Evolutionary conservation across 2,888 invertebrate species (phyloP).

Genomic region (Toxonevra muliebris): DNA sequence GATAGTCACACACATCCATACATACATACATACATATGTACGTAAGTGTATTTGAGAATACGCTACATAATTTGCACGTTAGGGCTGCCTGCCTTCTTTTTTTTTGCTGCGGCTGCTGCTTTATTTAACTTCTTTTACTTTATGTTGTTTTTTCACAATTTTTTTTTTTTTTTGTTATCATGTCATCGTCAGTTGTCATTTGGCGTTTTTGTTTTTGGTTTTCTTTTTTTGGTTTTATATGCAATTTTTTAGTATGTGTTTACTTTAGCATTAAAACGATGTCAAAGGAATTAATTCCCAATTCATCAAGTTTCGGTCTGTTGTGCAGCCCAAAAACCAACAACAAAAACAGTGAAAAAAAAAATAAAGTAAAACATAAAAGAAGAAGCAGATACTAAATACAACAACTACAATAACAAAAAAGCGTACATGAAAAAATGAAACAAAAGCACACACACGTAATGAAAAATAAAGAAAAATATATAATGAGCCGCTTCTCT

Average conservation of each 20-base stretch:
- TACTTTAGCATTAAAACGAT: slow-evolving; percentile 49
- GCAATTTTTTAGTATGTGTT: slow-evolving; percentile 35
- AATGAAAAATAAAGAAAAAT: not conserved
- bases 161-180: not conserved
- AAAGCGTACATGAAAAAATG: not conserved
- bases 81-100: not conserved
- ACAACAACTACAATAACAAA: not conserved
- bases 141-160: slow-evolving; percentile 1
- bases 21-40: slow-evolving; percentile 10
- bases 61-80: slow-evolving; percentile 26
- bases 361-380: not conserved
- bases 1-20: slow-evolving; percentile 1
- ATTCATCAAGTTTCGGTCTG: slow-evolving; percentile 63
- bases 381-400: slow-evolving; percentile 35
- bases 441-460: too few relatives aligned
- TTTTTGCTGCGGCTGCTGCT: not conserved
- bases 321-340: slow-evolving; percentile 17
- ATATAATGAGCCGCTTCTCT: slow-evolving; percentile 35
- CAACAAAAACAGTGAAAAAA: too few relatives aligned
- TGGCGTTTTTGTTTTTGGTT: slow-evolving; percentile 11
- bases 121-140: not conserved
- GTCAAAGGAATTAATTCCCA: slow-evolving; percentile 64
- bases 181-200: not conserved
- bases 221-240: not conserved
- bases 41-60: not conserved